Percentiles rank a stretch among this genome's conserved stretches.
phyloP scores from a whole-genome alignment of 1,140 invertebrate species.

The Hirudo medicinalis region DNA sequence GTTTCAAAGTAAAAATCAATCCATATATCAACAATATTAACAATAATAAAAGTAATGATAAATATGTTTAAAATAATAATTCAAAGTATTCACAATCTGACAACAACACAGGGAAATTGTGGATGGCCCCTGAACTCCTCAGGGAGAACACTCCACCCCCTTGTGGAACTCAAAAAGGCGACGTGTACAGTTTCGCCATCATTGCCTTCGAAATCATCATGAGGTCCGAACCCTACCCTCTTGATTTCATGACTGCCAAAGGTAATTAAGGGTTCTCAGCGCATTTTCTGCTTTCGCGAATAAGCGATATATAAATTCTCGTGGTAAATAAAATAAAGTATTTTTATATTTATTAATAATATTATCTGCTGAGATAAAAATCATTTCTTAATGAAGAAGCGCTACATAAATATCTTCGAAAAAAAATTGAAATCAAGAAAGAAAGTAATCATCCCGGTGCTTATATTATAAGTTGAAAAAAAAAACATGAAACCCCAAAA shows the following conservation, averaged over 20 bases:
- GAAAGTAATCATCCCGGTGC: too few relatives aligned
- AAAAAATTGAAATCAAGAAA: too few relatives aligned
- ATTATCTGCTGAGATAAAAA: too few relatives aligned
- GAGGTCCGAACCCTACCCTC: constrained; percentile 70
- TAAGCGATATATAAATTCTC: too few relatives aligned
- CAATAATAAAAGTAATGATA: background rate
- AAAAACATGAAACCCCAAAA: too few relatives aligned
- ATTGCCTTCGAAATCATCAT: constrained; percentile 79
- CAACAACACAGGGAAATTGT: constrained; percentile 46
- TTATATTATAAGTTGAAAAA: too few relatives aligned
- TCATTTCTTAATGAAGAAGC: too few relatives aligned
- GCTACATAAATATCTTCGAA: too few relatives aligned
- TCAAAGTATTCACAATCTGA: background rate
- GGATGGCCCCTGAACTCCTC: constrained; percentile 83
- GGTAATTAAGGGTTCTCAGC: constrained; percentile 44
- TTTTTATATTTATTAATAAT: too few relatives aligned
- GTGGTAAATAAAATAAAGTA: too few relatives aligned
- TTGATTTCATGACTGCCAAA: constrained; percentile 66
- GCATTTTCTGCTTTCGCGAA: constrained; percentile 52
- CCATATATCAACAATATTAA: background rate
- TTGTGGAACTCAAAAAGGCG: constrained; percentile 50
- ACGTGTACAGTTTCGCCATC: constrained; percentile 78
- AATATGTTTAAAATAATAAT: too few relatives aligned
- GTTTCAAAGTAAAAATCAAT: background rate
- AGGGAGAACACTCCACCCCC: constrained; percentile 43